Conservation (phyloP, 2,113 vertebrate genomes). For the Eidolon helvum region DNA sequence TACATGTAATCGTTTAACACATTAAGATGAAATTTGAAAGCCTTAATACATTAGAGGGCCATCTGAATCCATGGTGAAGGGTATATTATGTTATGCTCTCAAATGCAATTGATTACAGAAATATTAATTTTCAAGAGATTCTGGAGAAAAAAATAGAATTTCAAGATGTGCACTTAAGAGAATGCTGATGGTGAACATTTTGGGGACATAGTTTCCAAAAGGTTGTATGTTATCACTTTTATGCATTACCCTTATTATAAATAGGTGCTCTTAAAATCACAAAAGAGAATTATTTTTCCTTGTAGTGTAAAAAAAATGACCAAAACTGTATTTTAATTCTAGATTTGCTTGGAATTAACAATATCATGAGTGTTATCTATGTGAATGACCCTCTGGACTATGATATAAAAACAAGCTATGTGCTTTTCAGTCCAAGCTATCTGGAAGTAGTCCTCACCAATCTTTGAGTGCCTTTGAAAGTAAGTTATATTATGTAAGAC, state of each 20-base stretch:
- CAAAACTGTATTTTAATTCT: neutral
- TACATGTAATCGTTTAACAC: too few relatives aligned
- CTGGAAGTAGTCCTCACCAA: slow-evolving; percentile 75
- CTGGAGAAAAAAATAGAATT: neutral
- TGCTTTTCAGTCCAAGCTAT: slow-evolving; percentile 70
- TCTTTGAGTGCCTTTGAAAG: slow-evolving; percentile 76
- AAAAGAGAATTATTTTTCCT: neutral
- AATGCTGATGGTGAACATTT: neutral
- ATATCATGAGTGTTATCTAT: slow-evolving; percentile 70
- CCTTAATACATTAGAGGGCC: neutral
- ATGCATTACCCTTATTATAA: neutral
- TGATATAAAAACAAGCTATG: slow-evolving; percentile 64
- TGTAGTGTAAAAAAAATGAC: neutral
- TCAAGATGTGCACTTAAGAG: neutral
- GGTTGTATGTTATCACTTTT: neutral
- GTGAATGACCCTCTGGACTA: slow-evolving; percentile 72
- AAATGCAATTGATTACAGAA: neutral
- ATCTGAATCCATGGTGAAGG: neutral
- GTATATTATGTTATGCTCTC: neutral
- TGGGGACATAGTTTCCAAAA: neutral
- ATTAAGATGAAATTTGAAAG: neutral
- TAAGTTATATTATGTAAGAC: slow-evolving; percentile 10
- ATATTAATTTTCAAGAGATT: neutral
- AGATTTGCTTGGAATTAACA: slow-evolving; percentile 75
- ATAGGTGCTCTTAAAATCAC: neutral